Conservation (phyloP, 2,888 invertebrate species). For the Lasiommata megera region DNA sequence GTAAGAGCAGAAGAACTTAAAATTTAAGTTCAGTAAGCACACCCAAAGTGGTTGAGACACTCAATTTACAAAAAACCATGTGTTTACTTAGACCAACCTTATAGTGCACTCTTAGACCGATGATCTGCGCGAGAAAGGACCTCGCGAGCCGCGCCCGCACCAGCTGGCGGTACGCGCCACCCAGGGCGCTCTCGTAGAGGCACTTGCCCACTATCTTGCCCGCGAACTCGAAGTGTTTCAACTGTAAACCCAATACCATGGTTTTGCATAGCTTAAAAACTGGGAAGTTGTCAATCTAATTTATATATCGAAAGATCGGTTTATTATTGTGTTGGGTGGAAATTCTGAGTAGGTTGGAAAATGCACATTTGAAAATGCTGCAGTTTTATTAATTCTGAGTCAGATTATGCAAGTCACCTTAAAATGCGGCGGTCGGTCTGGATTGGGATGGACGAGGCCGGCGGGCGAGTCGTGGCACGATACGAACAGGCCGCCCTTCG, state of each 20-base stretch:
- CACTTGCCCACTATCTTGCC: slow-evolving; percentile 97
- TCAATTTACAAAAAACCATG: neutral
- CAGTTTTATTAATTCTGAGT: no score
- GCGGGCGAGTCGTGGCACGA: slow-evolving; percentile 93
- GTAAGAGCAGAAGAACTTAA: slow-evolving; percentile 95
- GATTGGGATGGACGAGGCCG: slow-evolving; percentile 95
- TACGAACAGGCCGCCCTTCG: slow-evolving; percentile 90
- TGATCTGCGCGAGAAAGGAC: slow-evolving; percentile 96
- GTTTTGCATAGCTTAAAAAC: no score
- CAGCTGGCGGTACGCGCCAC: slow-evolving; percentile 92
- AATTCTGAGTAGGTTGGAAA: no score
- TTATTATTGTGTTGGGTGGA: no score
- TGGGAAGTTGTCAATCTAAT: no score
- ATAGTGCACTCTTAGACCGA: slow-evolving; percentile 95
- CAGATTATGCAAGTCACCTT: slow-evolving; percentile 69
- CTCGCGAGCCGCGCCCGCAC: slow-evolving; percentile 95
- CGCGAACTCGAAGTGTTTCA: slow-evolving; percentile 95
- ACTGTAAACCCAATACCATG: slow-evolving; percentile 41
- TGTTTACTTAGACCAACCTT: slow-evolving; percentile 80
- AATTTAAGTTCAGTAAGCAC: no score
- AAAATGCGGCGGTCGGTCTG: slow-evolving; percentile 86
- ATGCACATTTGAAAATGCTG: no score
- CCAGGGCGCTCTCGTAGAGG: slow-evolving; percentile 95
- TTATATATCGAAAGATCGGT: no score
- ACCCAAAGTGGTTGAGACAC: no score